These are phyloP conservation scores for Melanogrammus aeglefinus DNA, from an alignment of 2,797 vertebrate genomes.

Conservation along the genomic window DNA sequence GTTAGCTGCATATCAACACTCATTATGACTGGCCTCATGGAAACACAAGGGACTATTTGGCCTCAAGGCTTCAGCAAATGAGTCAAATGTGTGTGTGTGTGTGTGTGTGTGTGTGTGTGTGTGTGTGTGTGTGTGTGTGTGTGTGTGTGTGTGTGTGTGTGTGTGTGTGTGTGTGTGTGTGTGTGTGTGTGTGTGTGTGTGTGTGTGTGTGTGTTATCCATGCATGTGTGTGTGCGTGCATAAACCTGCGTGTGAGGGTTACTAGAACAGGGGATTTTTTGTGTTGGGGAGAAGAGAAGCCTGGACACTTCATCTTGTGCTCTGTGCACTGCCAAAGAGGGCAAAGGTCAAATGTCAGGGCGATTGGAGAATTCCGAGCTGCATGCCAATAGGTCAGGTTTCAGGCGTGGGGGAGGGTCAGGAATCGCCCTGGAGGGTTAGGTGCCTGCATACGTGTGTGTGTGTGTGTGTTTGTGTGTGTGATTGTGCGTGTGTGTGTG, in stretches of 20 bases:
- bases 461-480: slow-evolving; percentile 25
- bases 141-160: slow-evolving; percentile 30
- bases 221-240: slow-evolving; percentile 22
- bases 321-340: slow-evolving; percentile 82
- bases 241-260: slow-evolving; percentile 65
- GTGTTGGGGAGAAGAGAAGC: slow-evolving; percentile 76
- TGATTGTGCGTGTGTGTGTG: slow-evolving; percentile 20
- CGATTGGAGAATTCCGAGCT: slow-evolving; percentile 83
- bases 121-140: no score
- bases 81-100: no score
- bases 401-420: slow-evolving; percentile 72
- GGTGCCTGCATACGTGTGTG: slow-evolving; percentile 65
- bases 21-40: slow-evolving; percentile 63
- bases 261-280: slow-evolving; percentile 82
- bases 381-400: slow-evolving; percentile 83
- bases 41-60: slow-evolving; percentile 61
- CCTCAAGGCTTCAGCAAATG: slow-evolving; percentile 58
- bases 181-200: slow-evolving; percentile 36
- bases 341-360: slow-evolving; percentile 85
- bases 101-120: no score
- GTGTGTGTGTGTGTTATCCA: no score
- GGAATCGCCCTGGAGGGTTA: slow-evolving; percentile 70
- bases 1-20: slow-evolving; percentile 60
- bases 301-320: slow-evolving; percentile 84
- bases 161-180: slow-evolving; percentile 40